These are phyloP conservation scores for Telmatherina bonti DNA, from an alignment of 2,797 vertebrate species.

Conservation along the genomic window DNA sequence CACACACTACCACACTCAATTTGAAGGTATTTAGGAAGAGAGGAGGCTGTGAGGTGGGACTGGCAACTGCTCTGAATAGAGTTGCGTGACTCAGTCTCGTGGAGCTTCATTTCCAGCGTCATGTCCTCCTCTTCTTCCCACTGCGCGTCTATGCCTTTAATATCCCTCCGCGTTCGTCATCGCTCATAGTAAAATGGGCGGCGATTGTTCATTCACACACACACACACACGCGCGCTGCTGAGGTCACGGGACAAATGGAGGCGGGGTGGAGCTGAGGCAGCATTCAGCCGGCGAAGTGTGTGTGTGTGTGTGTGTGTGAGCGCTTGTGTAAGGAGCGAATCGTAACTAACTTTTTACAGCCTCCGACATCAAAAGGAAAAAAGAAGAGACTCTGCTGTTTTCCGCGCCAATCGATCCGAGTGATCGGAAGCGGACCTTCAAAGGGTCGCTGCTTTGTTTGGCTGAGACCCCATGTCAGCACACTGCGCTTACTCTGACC, in stretches of 20 bases:
- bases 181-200: constrained; percentile 75
- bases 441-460: constrained; percentile 59
- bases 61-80: constrained; percentile 27
- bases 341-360: constrained; percentile 56
- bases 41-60: not conserved
- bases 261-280: constrained; percentile 62
- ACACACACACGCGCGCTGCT: constrained; percentile 29
- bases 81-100: constrained; percentile 45
- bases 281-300: constrained; percentile 6
- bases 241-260: constrained; percentile 63
- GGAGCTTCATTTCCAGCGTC: constrained; percentile 30
- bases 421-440: constrained; percentile 74
- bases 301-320: not conserved
- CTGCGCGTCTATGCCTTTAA: constrained; percentile 59
- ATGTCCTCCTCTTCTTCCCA: not conserved
- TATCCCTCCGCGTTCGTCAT: constrained; percentile 53
- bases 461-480: constrained; percentile 63
- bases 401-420: constrained; percentile 68
- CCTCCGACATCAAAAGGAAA: constrained; percentile 67
- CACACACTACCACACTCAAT: not conserved
- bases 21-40: not conserved
- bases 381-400: constrained; percentile 43
- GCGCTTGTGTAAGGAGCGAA: not conserved
- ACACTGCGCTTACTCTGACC: constrained; percentile 57
- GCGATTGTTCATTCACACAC: constrained; percentile 71